Percentiles rank a stretch among this genome's conserved stretches.
phyloP scores from a whole-genome alignment of 2,797 vertebrate genomes.

The Sebastes steindachneri region DNA sequence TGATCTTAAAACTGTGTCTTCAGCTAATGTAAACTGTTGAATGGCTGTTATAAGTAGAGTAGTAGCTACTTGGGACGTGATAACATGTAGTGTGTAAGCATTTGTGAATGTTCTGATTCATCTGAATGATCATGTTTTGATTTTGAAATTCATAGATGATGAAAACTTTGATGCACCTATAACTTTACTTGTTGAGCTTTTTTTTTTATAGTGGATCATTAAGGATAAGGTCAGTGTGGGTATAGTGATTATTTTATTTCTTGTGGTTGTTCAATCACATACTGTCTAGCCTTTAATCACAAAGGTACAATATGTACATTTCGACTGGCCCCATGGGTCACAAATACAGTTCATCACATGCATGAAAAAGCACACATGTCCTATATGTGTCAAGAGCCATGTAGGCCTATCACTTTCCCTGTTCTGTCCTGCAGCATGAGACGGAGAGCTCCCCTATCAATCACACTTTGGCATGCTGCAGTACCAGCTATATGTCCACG shows the following conservation, averaged over 20 bases:
- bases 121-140: not conserved
- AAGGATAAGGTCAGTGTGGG: not conserved
- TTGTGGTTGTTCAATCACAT: not conserved
- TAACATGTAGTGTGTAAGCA: not conserved
- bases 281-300: not conserved
- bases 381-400: constrained; percentile 5
- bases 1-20: not conserved
- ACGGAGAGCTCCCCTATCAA: constrained; percentile 19
- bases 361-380: not conserved
- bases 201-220: not conserved
- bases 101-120: not conserved
- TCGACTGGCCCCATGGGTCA: not conserved
- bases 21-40: not conserved
- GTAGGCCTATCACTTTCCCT: constrained; percentile 41
- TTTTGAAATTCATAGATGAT: not conserved
- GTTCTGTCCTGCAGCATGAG: constrained; percentile 24
- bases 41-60: not conserved
- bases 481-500: constrained; percentile 13
- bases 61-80: not conserved
- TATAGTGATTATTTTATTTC: not conserved
- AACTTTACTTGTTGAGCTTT: not conserved
- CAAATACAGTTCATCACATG: not conserved
- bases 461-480: constrained; percentile 51
- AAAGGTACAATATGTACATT: not conserved
- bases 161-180: constrained; percentile 11